Conservation (phyloP, 2,888 invertebrate genomes). For the Mimachlamys varia region DNA sequence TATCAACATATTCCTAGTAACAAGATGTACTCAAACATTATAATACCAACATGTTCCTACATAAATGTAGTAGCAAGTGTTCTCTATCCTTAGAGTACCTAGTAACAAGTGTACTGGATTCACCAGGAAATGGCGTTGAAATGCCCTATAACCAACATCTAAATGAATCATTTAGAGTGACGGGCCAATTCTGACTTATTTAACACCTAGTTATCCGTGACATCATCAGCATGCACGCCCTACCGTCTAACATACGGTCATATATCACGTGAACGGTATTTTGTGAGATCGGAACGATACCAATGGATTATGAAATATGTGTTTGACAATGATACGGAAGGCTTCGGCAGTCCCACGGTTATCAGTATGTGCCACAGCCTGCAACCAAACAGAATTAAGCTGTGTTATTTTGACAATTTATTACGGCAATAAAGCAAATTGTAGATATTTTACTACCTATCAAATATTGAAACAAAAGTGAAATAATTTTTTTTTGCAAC, state of each 20-base stretch:
- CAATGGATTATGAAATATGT: conserved; percentile 19
- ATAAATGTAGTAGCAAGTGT: too few species aligned
- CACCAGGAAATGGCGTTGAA: neutral
- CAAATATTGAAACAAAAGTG: too few species aligned
- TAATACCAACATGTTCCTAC: too few species aligned
- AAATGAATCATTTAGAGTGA: neutral
- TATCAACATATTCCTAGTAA: too few species aligned
- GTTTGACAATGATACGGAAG: neutral
- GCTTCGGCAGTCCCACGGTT: conserved; percentile 12
- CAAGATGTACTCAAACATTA: too few species aligned
- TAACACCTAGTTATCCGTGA: neutral
- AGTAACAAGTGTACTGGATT: neutral
- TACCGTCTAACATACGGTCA: neutral
- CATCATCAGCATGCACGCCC: conserved; percentile 2
- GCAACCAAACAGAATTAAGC: neutral
- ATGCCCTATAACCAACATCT: neutral
- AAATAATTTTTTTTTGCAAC: too few species aligned
- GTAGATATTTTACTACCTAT: too few species aligned
- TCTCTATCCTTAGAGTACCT: too few species aligned
- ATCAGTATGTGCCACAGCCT: neutral
- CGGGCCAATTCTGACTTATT: neutral
- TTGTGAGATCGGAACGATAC: neutral
- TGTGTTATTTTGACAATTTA: neutral
- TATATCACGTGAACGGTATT: neutral
- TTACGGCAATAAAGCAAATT: neutral